Conservation (phyloP, 2,888 invertebrate genomes). For the Phasia obesa region DNA sequence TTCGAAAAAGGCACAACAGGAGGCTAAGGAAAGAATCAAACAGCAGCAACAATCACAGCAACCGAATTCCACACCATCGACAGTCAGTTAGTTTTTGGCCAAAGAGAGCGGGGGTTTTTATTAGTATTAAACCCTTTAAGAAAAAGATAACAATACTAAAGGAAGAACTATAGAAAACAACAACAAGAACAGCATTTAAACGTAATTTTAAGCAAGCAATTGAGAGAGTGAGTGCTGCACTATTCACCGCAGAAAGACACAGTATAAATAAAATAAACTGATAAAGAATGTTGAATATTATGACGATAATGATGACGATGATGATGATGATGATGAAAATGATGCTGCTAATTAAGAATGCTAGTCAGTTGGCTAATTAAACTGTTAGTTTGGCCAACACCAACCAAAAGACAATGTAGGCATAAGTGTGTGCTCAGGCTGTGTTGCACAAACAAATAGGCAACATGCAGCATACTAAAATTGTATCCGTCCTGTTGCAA, state of each 20-base stretch:
- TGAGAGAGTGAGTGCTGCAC: slow-evolving; percentile 1
- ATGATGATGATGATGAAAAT: slow-evolving; percentile 34
- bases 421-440: slow-evolving; percentile 9
- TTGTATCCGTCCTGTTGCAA: slow-evolving; percentile 61
- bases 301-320: slow-evolving; percentile 14
- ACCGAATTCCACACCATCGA: slow-evolving; percentile 64
- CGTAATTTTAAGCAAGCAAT: neutral
- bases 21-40: slow-evolving; percentile 86
- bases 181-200: slow-evolving; percentile 13
- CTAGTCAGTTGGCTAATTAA: slow-evolving; percentile 64
- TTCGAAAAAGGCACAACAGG: slow-evolving; percentile 97
- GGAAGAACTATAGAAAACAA: neutral
- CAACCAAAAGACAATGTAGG: slow-evolving; percentile 31
- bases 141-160: slow-evolving; percentile 1
- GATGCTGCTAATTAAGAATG: slow-evolving; percentile 62
- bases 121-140: slow-evolving; percentile 56
- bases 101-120: slow-evolving; percentile 65
- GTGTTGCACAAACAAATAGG: slow-evolving; percentile 27
- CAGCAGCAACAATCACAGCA: slow-evolving; percentile 77
- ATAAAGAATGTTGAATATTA: slow-evolving; percentile 19
- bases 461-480: slow-evolving; percentile 25
- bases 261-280: slow-evolving; percentile 34
- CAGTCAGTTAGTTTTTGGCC: slow-evolving; percentile 71
- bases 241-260: slow-evolving; percentile 1
- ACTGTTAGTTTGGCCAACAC: slow-evolving; percentile 59